These are phyloP conservation scores for Drosophila fulvimacula DNA, from an alignment of 2,888 invertebrate species.

Conservation along the genomic window DNA sequence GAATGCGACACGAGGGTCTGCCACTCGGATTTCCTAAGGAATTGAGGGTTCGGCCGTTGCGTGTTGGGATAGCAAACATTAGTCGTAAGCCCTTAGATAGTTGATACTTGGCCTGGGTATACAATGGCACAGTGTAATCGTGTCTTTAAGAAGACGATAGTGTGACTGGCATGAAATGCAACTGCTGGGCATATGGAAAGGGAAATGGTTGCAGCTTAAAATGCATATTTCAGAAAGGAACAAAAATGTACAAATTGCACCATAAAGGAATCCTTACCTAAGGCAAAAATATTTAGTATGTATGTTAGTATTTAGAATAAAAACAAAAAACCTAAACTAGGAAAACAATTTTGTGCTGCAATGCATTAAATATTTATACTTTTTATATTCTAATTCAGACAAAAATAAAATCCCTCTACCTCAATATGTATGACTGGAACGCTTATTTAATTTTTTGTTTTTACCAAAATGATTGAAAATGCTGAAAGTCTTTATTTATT, in stretches of 20 bases:
- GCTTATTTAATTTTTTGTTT: too few species aligned
- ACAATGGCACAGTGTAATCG: constrained; percentile 53
- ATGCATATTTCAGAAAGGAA: constrained; percentile 1
- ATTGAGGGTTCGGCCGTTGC: constrained; percentile 17
- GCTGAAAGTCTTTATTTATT: neutral
- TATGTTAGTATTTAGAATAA: too few species aligned
- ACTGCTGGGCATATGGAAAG: constrained; percentile 14
- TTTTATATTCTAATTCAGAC: too few species aligned
- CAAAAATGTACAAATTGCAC: too few species aligned
- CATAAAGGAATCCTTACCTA: too few species aligned
- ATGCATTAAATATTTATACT: too few species aligned
- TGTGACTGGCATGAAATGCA: constrained; percentile 24
- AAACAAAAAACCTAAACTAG: too few species aligned
- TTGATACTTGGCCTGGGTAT: constrained; percentile 55
- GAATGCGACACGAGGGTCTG: constrained; percentile 47
- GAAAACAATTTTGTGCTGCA: too few species aligned
- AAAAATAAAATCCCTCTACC: too few species aligned
- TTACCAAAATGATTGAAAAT: neutral
- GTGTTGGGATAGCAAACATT: constrained; percentile 20
- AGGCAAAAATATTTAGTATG: too few species aligned
- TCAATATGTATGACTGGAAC: too few species aligned
- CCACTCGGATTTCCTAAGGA: constrained; percentile 52
- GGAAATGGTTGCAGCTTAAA: constrained; percentile 9
- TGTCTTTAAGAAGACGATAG: constrained; percentile 46
- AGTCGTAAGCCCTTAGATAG: constrained; percentile 43